phyloP scores from a whole-genome alignment of 2,888 invertebrate genomes.

The Polymixis flavicincta region DNA sequence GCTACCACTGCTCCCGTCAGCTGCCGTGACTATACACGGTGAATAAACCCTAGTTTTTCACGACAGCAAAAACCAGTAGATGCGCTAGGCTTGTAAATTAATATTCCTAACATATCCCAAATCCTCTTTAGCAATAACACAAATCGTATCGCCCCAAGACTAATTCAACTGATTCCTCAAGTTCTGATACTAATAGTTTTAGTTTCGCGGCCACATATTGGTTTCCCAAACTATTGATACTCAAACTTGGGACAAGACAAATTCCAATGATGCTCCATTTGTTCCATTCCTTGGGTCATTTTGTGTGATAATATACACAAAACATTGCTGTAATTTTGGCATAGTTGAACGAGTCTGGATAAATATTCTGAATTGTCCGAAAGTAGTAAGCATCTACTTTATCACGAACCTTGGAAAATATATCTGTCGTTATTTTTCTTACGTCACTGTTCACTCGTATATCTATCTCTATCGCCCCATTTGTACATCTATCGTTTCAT shows the following conservation, averaged over 20 bases:
- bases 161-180: conserved; percentile 17
- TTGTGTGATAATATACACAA: neutral
- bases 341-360: conserved; percentile 15
- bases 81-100: too few species aligned
- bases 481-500: conserved; percentile 11
- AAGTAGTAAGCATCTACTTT: conserved; percentile 19
- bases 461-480: conserved; percentile 5
- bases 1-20: too few species aligned
- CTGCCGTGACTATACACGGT: too few species aligned
- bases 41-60: too few species aligned
- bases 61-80: too few species aligned
- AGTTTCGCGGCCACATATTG: conserved; percentile 28
- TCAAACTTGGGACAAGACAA: conserved; percentile 21
- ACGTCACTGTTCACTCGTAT: neutral
- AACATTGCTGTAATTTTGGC: neutral
- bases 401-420: conserved; percentile 12
- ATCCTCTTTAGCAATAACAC: neutral
- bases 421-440: conserved; percentile 12
- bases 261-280: conserved; percentile 29
- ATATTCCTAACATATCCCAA: neutral
- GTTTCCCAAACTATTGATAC: conserved; percentile 15
- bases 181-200: conserved; percentile 36
- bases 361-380: conserved; percentile 5
- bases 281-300: conserved; percentile 14
- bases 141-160: conserved; percentile 11